phyloP scores from a whole-genome alignment of 2,113 vertebrate species.

The Prietella phreatophila region DNA sequence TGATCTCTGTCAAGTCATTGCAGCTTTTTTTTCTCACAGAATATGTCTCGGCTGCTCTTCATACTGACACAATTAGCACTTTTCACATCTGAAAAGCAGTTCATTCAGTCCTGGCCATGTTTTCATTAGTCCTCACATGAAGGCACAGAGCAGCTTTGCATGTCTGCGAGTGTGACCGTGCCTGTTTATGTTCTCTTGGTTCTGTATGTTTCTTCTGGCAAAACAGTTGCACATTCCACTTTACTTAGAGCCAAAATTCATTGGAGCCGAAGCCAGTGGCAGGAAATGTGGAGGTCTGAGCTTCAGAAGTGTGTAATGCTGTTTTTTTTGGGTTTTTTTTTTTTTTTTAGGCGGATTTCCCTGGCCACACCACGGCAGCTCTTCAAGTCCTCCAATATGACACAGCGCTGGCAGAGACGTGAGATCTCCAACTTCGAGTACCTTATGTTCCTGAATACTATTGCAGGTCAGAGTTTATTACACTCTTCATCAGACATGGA shows the following conservation, averaged over 20 bases:
- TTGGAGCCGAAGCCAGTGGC: conserved; percentile 24
- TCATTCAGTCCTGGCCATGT: conserved; percentile 21
- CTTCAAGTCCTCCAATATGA: conserved; percentile 99
- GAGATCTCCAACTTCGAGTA: conserved; percentile 99
- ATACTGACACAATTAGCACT: conserved; percentile 15
- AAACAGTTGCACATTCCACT: conserved; percentile 36
- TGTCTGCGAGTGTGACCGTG: conserved; percentile 22
- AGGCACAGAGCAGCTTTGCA: conserved; percentile 33
- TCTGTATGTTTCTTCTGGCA: conserved; percentile 28
- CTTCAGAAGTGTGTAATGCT: background rate
- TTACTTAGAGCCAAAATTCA: conserved; percentile 28
- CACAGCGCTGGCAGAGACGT: conserved; percentile 96
- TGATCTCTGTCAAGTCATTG: background rate
- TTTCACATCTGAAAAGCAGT: conserved; percentile 45
- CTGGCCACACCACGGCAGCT: conserved; percentile 93
- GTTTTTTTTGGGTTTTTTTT: background rate
- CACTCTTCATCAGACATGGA: background rate
- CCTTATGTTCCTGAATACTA: conserved; percentile 98
- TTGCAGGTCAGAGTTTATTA: conserved; percentile 80
- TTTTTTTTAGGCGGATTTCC: conserved; percentile 84
- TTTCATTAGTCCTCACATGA: conserved; percentile 44
- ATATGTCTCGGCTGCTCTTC: conserved; percentile 14
- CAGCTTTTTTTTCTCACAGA: background rate
- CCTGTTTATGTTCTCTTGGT: conserved; percentile 34
- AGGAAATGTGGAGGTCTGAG: conserved; percentile 11